phyloP scores from a whole-genome alignment of 2,888 invertebrate genomes.

The Labia minor region DNA sequence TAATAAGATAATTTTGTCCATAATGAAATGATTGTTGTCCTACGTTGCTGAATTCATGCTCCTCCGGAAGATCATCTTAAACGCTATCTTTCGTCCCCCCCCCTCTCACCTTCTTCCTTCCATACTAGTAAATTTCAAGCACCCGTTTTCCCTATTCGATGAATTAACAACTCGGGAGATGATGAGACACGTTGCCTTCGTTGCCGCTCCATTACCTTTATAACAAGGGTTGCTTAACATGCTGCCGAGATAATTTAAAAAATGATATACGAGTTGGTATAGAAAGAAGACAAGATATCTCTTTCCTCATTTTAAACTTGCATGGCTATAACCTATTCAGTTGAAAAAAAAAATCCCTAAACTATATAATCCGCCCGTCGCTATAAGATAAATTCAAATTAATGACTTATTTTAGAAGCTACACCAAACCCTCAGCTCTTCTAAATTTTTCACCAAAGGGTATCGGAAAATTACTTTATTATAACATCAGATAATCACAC shows the following conservation, averaged over 20 bases:
- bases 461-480: not conserved
- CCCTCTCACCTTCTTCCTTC: not conserved
- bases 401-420: not conserved
- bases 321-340: slow-evolving; percentile 5
- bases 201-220: slow-evolving; percentile 13
- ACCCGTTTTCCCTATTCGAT: not conserved
- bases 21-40: too few species aligned
- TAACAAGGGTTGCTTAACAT: slow-evolving; percentile 13
- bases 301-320: not conserved
- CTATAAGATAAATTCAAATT: slow-evolving; percentile 1
- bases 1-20: not conserved
- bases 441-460: not conserved
- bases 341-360: not conserved
- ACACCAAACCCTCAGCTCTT: not conserved
- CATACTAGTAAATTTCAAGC: not conserved
- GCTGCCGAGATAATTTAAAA: slow-evolving; percentile 13
- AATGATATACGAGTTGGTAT: slow-evolving; percentile 5
- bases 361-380: not conserved
- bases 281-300: slow-evolving; percentile 13
- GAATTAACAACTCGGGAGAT: slow-evolving; percentile 7
- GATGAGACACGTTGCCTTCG: slow-evolving; percentile 4
- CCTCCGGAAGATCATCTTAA: not conserved
- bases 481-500: not conserved
- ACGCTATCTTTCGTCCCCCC: too few species aligned
- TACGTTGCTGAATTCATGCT: too few species aligned